Evolutionary conservation across 2,113 vertebrate genomes (phyloP), one percentile per base, ranked within the genome.

Genomic region (Perca fluviatilis): DNA sequence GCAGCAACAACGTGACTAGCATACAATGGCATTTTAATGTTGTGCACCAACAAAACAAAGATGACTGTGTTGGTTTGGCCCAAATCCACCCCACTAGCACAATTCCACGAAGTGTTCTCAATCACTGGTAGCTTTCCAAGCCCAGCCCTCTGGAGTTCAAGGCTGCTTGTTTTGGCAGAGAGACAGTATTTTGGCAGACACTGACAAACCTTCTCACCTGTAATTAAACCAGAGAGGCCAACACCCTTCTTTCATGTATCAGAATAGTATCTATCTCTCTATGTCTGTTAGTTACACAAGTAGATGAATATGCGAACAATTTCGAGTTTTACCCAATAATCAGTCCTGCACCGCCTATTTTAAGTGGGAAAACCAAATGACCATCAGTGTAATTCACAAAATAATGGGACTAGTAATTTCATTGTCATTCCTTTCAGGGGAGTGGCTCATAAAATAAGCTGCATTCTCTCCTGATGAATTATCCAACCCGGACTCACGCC

Each of bases 1-100:
- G n/a, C 77, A 50, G 61, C 71, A 72, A 61, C 50, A 62, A 74
- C 61, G 69, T 88, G 90, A 90, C 84, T 70, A 36, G 65, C 57
- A 40, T 61, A 82, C 49, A 76, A 84, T 83, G 86, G 84, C 73
- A 91, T 93, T 90, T 93, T 89, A 75, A 79, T 79, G 57, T 65
- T 66, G 67, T 54, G 64, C 57, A 80, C 68, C 46, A 82, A 76
- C 68, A 67, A 84, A 89, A 86, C 86, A 85, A 85, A 80, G 79
- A 88, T 64, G 67, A 78, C 79, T 84, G 75, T 84, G 82, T 86
- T 77, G 83, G 82, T 75, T 69, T 74, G 79, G 69, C 83, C 77
- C 72, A 71, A 82, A 89, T 84, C 70, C 64, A 77, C 73, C 54
- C 54, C 74, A 64, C 62, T 54, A 86, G 79, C 79, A 63, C 30